Evolutionary conservation across 2,888 invertebrate genomes (phyloP), one percentile per base, ranked within the genome.

Genomic region (Cryptus armator): DNA sequence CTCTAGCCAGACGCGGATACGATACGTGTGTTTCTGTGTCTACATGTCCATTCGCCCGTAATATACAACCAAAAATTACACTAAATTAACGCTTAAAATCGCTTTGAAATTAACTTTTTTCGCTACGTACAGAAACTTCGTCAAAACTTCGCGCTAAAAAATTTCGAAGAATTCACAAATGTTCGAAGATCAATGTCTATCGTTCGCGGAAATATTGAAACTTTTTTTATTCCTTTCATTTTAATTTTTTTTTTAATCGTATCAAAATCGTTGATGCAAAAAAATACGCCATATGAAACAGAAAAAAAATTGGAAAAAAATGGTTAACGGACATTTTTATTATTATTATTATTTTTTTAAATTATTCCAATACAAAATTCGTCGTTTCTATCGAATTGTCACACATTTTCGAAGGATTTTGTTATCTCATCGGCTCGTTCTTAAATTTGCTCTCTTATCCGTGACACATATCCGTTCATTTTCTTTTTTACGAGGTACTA

Each of bases 1-100:
- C 64, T 24, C 59, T 19, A 44, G 75, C 70, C 81, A 75, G 81
- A 64, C n/a, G 16, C 24, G 4, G 10, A 59, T 19, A 68, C 62
- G 12, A 46, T 16, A 32, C 9, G 44, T 9, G 29, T 56, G 59
- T 56, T 16, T n/a, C 10, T 14, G 14, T 14, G 2, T 19, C 19
- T 4, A n/a, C 37, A 6, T 64, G n/a, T 64, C 16, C 9, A 9
- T 66, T 66, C n/a, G 32, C 43, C 24, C 56, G 9, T 12, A 19
- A 19, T n/a, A 62, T 1, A 6, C 14, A 12, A 19, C 24, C 14
- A 10, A 29, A 24, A 62, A 29, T 14, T 29, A 14, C 32, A 1
- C 14, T 24, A 3, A 59, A 59, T 59, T 4, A 12, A 29, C 1
- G 5, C 29, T 59, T 59, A 14, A 24, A 10, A 59, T 14, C 29